Evolutionary conservation across 2,888 invertebrate genomes (phyloP).

Genomic region (Drosophila yooni): DNA sequence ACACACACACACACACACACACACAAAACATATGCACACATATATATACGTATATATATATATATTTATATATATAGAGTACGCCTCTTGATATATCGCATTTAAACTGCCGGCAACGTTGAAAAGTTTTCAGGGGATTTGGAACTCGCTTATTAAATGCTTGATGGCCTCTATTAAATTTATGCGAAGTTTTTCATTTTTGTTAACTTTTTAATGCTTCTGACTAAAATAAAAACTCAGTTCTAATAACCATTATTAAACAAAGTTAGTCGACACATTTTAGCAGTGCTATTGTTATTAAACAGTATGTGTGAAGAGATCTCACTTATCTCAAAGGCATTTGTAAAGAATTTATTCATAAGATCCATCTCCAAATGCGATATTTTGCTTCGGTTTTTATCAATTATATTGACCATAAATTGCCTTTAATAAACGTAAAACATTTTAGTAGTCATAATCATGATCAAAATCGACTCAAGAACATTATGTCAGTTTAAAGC

Average conservation of each 20-base stretch:
- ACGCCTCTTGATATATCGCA: constrained; percentile 62
- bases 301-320: background rate
- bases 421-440: background rate
- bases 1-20: constrained; percentile 3
- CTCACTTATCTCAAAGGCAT: background rate
- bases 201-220: constrained; percentile 21
- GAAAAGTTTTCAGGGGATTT: constrained; percentile 38
- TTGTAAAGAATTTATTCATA: background rate
- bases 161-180: constrained; percentile 32
- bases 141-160: constrained; percentile 31
- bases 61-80: background rate
- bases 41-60: background rate
- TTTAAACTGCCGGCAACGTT: constrained; percentile 59
- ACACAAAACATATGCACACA: background rate
- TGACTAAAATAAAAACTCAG: constrained; percentile 20
- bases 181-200: constrained; percentile 26
- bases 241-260: constrained; percentile 8
- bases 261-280: background rate
- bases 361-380: background rate
- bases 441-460: background rate
- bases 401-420: background rate
- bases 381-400: background rate
- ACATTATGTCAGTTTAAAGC: background rate
- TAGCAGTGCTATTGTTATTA: background rate
- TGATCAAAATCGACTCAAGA: background rate